Base-by-base conservation (phyloP, 2,888 invertebrate genomes). In the Pomacea canaliculata region DNA sequence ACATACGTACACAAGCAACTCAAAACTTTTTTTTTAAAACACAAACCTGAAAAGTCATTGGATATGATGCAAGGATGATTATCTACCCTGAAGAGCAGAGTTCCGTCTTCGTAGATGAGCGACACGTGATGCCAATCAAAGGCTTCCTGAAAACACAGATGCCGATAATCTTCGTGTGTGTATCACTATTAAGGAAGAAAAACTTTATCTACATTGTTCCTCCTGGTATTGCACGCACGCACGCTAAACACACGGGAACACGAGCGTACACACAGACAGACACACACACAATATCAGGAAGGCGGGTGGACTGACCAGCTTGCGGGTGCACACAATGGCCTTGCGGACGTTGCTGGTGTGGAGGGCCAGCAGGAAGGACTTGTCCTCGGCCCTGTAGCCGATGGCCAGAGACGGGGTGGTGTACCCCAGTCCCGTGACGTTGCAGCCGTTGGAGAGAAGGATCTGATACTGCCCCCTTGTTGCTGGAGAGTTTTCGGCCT, bases 371-470 rank as follows among this genome's bases (percentile, higher is more conserved):
- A 82, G 77, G 68, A 82, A 81, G 37, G 81, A 79, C 56, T 79
- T 78, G 70, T 83, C 83, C 4, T 72, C 72, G 0, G 83, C 78
- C 13, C 82, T 75, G 71, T 81, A 83, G 37, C 82, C 82, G 68
- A 83, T 77, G 66, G 82, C 82, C 56, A 83, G 73, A 1, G 83
- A 80, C 1, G 83, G 83, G 19, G 81, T 76, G n/a, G 79, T 81
- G 71, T 81, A 82, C 2, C 82, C 83, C 19, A 81, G 63, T 16
- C 72, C 76, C 23, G 82, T 79, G 13, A 82, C 79, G 73, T 83
- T 83, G 73, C 83, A 83, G 18, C 83, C 83, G 72, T 83, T 83
- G 74, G 83, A 82, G 51, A 83, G 37, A 49, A 83, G 76, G n/a
- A 81, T 83, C 76, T 82, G 82, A 71, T 81, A 83, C 65, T 78